Evolutionary conservation across 2,888 invertebrate genomes (phyloP).

Genomic region (Tipula helvola): DNA sequence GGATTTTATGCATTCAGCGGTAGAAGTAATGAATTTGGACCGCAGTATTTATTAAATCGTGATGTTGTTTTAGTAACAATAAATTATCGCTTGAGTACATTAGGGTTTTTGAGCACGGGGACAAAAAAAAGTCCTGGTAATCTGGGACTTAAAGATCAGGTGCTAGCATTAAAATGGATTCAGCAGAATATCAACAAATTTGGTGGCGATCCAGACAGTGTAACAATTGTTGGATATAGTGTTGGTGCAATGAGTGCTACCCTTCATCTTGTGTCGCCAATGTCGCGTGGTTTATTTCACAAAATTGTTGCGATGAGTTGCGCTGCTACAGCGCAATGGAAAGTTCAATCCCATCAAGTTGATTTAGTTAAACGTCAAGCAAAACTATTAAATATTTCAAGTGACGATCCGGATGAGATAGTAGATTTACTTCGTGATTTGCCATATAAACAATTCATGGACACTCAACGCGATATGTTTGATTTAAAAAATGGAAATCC

Average conservation of each 20-base stretch:
- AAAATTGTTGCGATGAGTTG: too few species aligned
- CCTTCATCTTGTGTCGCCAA: background rate
- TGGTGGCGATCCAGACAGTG: conserved; percentile 21
- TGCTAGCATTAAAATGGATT: too few species aligned
- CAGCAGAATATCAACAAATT: too few species aligned
- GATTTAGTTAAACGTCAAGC: too few species aligned
- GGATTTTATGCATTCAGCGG: conserved; percentile 5
- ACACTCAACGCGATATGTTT: background rate
- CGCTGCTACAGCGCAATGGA: conserved; percentile 34
- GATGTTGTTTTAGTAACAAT: too few species aligned
- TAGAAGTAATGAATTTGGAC: conserved; percentile 16
- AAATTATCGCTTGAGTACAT: too few species aligned
- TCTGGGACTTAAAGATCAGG: too few species aligned
- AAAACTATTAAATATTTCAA: conserved; percentile 30
- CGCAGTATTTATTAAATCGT: too few species aligned
- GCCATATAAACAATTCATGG: background rate
- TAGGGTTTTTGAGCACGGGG: too few species aligned
- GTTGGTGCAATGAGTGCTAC: conserved; percentile 38
- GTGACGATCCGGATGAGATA: conserved; percentile 39
- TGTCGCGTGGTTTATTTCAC: too few species aligned
- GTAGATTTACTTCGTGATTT: background rate
- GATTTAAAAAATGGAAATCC: conserved; percentile 20
- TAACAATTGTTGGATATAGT: conserved; percentile 49
- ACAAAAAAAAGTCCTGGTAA: too few species aligned
- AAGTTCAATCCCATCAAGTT: conserved; percentile 23